Base-by-base conservation (phyloP, 2,113 vertebrate genomes). In the Indicator maculatus region DNA sequence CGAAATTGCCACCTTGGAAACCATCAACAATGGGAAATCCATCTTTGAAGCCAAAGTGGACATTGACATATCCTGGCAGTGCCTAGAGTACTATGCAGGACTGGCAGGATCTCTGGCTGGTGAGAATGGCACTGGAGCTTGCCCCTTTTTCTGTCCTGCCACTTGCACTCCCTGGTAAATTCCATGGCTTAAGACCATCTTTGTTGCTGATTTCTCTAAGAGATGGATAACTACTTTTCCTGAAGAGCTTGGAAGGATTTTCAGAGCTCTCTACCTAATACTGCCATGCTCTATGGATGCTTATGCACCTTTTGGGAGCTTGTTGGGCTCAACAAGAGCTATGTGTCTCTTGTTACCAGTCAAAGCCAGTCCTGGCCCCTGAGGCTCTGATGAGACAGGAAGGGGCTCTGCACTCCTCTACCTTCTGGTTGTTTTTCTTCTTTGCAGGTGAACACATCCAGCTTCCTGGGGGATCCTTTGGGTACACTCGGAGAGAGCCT, bases 21-120 rank as follows among this genome's bases (percentile, higher is more conserved):
- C 98, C 61, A 98, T 99, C 96, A 99, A 99, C 96, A 99, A 99
- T 5, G 99, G 99, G 36, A 99, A 99, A 86, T 98, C 98, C 36
- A 98, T 99, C 95, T 98, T 98, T 8, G 99, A 99, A 96, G 99
- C 99, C 14, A 93, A 96, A 85, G 96, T 97, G 88, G 98, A 99
- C 69, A 96, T 99, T 0, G 99, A 99, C 6, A 7, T 97, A 14
- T 97, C 98, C 52, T 99, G 99, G 98, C 98, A 99, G 97, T 97
- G 94, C 93, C 96, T 99, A 63, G 98, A 99, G 88, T 99, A 99
- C 94, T 99, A 98, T 0, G 99, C 99, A 9, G 99, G 99, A 17
- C 83, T 99, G 95, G 99, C 99, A 31, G 98, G 97, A 1, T 98
- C 98, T 31, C 96, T 99, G 41, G 96, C 99, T 74, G 99, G 99